Conservation (phyloP, 2,113 vertebrate species). For the Archocentrus centrarchus region DNA sequence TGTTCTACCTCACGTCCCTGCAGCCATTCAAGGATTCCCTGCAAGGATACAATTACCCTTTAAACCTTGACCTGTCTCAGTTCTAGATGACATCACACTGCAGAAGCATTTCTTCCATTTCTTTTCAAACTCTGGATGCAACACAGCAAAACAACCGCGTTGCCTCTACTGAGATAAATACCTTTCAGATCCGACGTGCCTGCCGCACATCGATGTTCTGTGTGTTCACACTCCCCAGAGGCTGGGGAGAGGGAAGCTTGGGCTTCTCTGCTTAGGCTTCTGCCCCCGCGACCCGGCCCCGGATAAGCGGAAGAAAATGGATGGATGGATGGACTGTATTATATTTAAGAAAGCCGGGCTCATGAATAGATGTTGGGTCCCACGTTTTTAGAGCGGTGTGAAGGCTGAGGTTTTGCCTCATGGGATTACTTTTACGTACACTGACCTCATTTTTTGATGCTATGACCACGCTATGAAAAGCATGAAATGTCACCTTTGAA, state of each 20-base stretch:
- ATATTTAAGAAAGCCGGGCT: not conserved
- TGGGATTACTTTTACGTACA: not conserved
- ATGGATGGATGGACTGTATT: too few relatives aligned
- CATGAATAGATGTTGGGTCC: not conserved
- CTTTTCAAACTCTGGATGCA: not conserved
- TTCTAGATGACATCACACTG: not conserved
- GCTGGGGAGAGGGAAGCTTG: too few relatives aligned
- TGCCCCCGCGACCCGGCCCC: too few relatives aligned
- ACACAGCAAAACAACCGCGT: not conserved
- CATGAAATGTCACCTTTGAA: slow-evolving; percentile 1
- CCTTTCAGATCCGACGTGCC: not conserved
- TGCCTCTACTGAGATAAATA: not conserved
- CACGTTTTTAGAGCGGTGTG: not conserved
- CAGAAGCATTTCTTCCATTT: not conserved
- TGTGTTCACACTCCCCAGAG: too few relatives aligned
- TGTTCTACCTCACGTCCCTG: too few relatives aligned
- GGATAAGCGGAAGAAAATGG: too few relatives aligned
- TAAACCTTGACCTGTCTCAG: not conserved
- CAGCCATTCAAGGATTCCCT: too few relatives aligned
- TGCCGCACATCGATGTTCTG: not conserved
- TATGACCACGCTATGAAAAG: not conserved
- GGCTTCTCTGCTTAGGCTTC: too few relatives aligned
- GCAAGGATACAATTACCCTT: too few relatives aligned
- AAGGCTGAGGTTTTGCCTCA: not conserved
- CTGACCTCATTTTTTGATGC: not conserved